These are phyloP conservation scores for Drosophila suzukii DNA, from an alignment of 1,140 invertebrate genomes.

Conservation along the genomic window DNA sequence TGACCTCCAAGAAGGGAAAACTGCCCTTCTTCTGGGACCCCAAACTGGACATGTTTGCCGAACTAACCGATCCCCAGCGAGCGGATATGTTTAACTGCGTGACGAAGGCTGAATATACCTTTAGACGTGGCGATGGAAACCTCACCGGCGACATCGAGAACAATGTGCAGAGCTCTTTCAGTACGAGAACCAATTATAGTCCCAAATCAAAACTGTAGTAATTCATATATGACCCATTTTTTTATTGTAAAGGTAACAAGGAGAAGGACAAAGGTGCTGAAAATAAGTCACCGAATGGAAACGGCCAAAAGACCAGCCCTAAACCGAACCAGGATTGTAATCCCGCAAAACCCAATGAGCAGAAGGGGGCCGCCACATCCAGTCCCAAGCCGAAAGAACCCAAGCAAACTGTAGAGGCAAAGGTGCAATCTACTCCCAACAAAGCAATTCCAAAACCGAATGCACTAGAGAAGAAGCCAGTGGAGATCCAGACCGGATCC, in stretches of 20 bases:
- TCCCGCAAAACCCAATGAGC: background rate
- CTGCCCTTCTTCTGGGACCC: conserved; percentile 67
- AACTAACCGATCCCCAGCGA: conserved; percentile 34
- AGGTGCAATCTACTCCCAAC: too few species aligned
- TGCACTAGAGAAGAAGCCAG: background rate
- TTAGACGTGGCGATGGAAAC: conserved; percentile 33
- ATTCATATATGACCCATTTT: background rate
- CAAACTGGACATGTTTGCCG: conserved; percentile 58
- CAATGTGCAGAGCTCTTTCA: conserved; percentile 22
- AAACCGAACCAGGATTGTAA: background rate
- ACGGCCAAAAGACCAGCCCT: background rate
- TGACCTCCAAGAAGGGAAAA: conserved; percentile 23
- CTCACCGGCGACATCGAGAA: conserved; percentile 22
- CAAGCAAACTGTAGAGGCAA: background rate
- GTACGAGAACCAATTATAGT: conserved; percentile 10
- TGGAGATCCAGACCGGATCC: background rate
- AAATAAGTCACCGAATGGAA: conserved; percentile 5
- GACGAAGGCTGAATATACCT: background rate
- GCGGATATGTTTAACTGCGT: conserved; percentile 48
- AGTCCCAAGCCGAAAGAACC: background rate
- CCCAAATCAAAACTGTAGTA: conserved; percentile 1
- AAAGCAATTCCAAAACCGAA: background rate
- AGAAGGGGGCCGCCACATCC: background rate
- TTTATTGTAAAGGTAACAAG: conserved; percentile 16
- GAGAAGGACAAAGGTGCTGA: background rate